Percentiles rank a stretch among this genome's conserved stretches.
Conservation (phyloP, 2,888 invertebrate species). For the Tetragnatha montana region DNA sequence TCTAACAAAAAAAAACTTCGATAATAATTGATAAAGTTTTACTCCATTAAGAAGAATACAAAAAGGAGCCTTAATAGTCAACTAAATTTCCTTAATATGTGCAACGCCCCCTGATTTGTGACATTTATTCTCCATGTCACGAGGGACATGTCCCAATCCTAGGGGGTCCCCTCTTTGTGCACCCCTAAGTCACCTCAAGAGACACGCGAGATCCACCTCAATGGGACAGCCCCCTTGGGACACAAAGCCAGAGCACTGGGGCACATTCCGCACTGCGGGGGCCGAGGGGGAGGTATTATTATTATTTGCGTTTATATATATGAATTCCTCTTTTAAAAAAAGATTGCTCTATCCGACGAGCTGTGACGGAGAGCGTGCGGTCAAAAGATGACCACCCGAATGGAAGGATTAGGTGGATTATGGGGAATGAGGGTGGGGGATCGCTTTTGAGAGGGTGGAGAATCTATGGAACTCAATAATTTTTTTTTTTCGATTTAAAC, state of each 20-base stretch:
- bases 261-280: not conserved
- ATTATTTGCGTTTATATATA: constrained; percentile 42
- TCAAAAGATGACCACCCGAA: constrained; percentile 23
- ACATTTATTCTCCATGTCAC: constrained; percentile 39
- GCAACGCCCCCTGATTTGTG: constrained; percentile 6
- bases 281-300: no score
- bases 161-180: constrained; percentile 36
- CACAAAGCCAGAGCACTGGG: constrained; percentile 4
- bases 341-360: constrained; percentile 19
- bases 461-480: constrained; percentile 1
- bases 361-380: constrained; percentile 9
- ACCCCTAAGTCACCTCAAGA: constrained; percentile 52
- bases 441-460: not conserved
- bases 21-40: no score
- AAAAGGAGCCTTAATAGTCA: no score
- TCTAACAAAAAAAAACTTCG: no score
- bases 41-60: not conserved
- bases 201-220: constrained; percentile 36
- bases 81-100: not conserved
- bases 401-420: constrained; percentile 32
- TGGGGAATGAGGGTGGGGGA: not conserved
- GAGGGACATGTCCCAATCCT: not conserved
- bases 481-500: not conserved
- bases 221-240: constrained; percentile 7
- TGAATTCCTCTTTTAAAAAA: constrained; percentile 29